phyloP scores from a whole-genome alignment of 1,140 invertebrate species.

The Dendrolimus kikuchii region DNA sequence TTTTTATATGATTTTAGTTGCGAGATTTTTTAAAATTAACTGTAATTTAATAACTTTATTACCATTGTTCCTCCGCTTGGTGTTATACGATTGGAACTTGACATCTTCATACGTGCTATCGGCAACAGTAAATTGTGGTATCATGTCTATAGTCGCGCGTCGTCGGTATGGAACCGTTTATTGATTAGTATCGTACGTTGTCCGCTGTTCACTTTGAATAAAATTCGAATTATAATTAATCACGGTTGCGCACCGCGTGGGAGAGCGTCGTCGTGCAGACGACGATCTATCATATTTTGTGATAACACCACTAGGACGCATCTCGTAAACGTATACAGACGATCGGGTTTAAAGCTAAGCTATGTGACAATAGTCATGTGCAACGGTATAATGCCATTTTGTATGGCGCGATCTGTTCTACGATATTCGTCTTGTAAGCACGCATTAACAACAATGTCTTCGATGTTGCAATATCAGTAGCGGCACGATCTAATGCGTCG shows the following conservation, averaged over 20 bases:
- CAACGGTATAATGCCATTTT: conserved; percentile 32
- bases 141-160: conserved; percentile 49
- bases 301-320: conserved; percentile 64
- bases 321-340: conserved; percentile 58
- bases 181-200: conserved; percentile 70
- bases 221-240: conserved; percentile 73
- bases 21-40: no score
- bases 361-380: conserved; percentile 40
- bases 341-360: conserved; percentile 42
- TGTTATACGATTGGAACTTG: conserved; percentile 46
- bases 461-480: conserved; percentile 7
- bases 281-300: conserved; percentile 71
- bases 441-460: conserved; percentile 12
- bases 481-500: background rate
- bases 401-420: conserved; percentile 23
- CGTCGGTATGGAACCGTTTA: conserved; percentile 69
- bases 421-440: conserved; percentile 11
- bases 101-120: conserved; percentile 65
- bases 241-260: conserved; percentile 60
- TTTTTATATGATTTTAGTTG: no score
- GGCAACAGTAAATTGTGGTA: conserved; percentile 65
- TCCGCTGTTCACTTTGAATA: conserved; percentile 71
- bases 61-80: conserved; percentile 46
- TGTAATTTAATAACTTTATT: conserved; percentile 19
- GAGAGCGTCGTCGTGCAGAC: conserved; percentile 55